Conservation (phyloP, 2,888 invertebrate species). For the Standfussiana lucernea region DNA sequence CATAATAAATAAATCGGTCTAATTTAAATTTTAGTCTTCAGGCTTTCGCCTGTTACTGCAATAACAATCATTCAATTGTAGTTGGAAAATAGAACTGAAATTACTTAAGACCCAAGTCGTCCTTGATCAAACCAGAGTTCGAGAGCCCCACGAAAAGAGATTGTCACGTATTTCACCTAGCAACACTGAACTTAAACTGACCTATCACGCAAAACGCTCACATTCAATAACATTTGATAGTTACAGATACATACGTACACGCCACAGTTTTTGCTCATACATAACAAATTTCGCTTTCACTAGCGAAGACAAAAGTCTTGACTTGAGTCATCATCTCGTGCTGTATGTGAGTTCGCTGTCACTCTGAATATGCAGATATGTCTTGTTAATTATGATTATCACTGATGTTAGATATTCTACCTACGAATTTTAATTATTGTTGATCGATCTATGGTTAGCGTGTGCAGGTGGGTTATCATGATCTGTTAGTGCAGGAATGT, state of each 20-base stretch:
- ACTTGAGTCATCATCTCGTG: conserved; percentile 61
- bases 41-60: not conserved
- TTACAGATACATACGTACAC: conserved; percentile 53
- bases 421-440: conserved; percentile 24
- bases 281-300: conserved; percentile 74
- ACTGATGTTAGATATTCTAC: conserved; percentile 19
- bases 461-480: too few species aligned
- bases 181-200: conserved; percentile 69
- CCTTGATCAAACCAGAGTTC: conserved; percentile 57
- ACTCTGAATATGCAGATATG: conserved; percentile 40
- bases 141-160: conserved; percentile 40
- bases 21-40: not conserved
- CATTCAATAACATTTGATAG: conserved; percentile 56
- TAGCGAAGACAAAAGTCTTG: conserved; percentile 57
- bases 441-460: conserved; percentile 16
- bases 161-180: conserved; percentile 69
- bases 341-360: conserved; percentile 39
- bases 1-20: not conserved
- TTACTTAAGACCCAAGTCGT: conserved; percentile 10
- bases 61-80: not conserved
- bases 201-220: conserved; percentile 74
- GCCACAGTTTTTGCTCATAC: conserved; percentile 63
- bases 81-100: not conserved
- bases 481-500: too few species aligned
- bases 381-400: conserved; percentile 27